A percentile compares a stretch with the other conserved stretches of the same genome.
Evolutionary conservation across 2,113 vertebrate species (phyloP).

Genomic region (Scomber scombrus): DNA sequence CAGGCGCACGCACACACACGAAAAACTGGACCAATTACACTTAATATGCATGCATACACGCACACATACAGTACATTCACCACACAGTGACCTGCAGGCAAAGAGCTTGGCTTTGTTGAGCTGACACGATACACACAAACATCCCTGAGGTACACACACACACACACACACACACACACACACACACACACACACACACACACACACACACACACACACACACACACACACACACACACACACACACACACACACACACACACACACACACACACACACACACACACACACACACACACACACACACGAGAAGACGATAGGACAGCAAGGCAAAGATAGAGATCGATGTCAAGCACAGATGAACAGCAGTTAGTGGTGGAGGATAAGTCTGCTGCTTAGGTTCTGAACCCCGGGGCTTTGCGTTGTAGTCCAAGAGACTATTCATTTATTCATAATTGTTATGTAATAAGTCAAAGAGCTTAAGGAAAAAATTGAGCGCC

Average conservation of each 20-base stretch:
- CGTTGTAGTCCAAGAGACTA: slow-evolving; percentile 21
- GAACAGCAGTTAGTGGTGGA: slow-evolving; percentile 30
- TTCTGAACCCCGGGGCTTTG: slow-evolving; percentile 23
- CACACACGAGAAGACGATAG: slow-evolving; percentile 38
- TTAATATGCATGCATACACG: slow-evolving; percentile 14
- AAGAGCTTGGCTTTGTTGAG: slow-evolving; percentile 12
- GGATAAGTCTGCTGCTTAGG: slow-evolving; percentile 39
- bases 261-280: background rate
- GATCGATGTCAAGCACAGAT: slow-evolving; percentile 41
- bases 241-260: background rate
- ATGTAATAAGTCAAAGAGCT: slow-evolving; percentile 37
- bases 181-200: slow-evolving; percentile 5
- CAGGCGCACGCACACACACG: slow-evolving; percentile 44
- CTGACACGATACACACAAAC: slow-evolving; percentile 30
- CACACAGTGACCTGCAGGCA: slow-evolving; percentile 30
- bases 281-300: background rate
- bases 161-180: slow-evolving; percentile 2
- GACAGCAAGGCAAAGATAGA: slow-evolving; percentile 5
- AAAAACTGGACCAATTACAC: slow-evolving; percentile 47
- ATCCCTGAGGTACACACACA: background rate
- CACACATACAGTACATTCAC: slow-evolving; percentile 37
- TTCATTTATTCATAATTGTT: slow-evolving; percentile 56
- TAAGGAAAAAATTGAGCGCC: background rate
- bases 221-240: background rate
- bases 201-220: background rate